Conservation (phyloP, 2,888 invertebrate genomes). For the Rotaria sp. region DNA sequence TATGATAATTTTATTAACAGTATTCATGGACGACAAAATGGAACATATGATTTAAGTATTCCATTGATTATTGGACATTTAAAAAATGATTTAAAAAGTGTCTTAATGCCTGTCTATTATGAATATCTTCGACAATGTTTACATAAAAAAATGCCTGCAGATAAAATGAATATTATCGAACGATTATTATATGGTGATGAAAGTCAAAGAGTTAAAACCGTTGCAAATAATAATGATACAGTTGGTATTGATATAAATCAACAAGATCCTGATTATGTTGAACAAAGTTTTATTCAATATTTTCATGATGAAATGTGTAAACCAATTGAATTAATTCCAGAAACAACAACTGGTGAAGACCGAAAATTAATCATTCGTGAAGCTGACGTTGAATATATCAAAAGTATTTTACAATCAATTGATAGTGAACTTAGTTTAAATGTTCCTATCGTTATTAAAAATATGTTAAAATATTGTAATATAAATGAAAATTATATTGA, state of each 20-base stretch:
- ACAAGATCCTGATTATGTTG: constrained; percentile 37
- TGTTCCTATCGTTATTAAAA: constrained; percentile 31
- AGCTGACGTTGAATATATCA: constrained; percentile 23
- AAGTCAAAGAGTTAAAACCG: constrained; percentile 19
- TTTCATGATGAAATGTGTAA: constrained; percentile 35
- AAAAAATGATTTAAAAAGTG: constrained; percentile 30
- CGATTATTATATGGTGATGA: constrained; percentile 33
- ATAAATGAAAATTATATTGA: constrained; percentile 30
- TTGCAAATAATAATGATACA: neutral
- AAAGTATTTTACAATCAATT: neutral
- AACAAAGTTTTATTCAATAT: constrained; percentile 31
- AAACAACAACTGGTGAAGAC: constrained; percentile 25
- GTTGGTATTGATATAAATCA: neutral
- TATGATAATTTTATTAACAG: constrained; percentile 23
- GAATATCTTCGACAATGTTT: constrained; percentile 31
- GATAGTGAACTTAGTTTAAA: neutral
- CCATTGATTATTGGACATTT: constrained; percentile 34
- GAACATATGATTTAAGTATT: constrained; percentile 32
- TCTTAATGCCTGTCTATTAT: constrained; percentile 34
- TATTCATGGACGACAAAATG: constrained; percentile 32
- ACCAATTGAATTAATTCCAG: constrained; percentile 33
- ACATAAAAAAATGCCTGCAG: neutral
- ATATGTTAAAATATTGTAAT: constrained; percentile 29
- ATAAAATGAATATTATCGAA: constrained; percentile 30
- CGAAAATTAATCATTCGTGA: constrained; percentile 25